Conservation (phyloP, 1,140 invertebrate species). For the Bactericera cockerelli region DNA sequence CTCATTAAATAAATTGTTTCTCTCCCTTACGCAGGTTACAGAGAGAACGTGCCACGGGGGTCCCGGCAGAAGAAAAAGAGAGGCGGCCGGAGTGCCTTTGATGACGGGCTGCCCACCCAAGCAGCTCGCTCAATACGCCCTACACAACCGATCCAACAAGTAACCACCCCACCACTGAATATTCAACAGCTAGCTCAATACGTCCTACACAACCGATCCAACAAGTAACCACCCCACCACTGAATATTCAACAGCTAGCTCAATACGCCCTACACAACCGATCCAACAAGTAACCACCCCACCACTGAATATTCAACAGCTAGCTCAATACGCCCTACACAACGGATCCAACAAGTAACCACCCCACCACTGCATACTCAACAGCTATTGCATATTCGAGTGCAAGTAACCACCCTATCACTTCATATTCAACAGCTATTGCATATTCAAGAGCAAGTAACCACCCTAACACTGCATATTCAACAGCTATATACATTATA, state of each 20-base stretch:
- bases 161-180: neutral
- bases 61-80: constrained; percentile 28
- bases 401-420: no score
- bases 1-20: no score
- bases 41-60: constrained; percentile 31
- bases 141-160: neutral
- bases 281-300: neutral
- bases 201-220: neutral
- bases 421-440: no score
- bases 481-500: no score
- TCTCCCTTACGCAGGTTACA: no score
- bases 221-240: neutral
- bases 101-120: constrained; percentile 10
- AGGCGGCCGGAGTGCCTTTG: constrained; percentile 22
- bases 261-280: neutral
- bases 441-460: no score
- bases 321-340: neutral
- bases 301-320: no score
- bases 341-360: neutral
- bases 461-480: no score
- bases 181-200: no score
- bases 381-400: no score
- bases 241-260: no score
- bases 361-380: no score
- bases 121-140: neutral